These are phyloP conservation scores for Pseudopodoces humilis DNA, from an alignment of 2,113 vertebrate species.

Conservation along the genomic window DNA sequence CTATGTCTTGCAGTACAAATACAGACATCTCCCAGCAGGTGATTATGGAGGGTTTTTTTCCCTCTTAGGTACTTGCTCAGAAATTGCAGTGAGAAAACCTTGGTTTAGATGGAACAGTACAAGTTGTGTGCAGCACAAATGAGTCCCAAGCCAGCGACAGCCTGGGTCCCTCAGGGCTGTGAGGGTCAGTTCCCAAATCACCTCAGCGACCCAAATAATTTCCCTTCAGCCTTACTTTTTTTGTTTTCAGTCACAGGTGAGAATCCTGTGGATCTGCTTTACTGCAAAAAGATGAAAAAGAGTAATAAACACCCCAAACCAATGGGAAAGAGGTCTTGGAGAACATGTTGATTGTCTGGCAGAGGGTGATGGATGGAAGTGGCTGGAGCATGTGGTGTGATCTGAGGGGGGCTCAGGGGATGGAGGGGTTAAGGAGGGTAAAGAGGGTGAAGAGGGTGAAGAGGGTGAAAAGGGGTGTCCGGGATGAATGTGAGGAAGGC, in stretches of 20 bases:
- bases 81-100: background rate
- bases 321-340: background rate
- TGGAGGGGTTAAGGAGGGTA: background rate
- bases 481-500: rapidly evolving
- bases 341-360: background rate
- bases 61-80: background rate
- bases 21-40: background rate
- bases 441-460: background rate
- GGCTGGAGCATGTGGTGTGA: background rate
- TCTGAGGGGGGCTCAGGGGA: background rate
- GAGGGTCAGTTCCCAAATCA: background rate
- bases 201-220: rapidly evolving
- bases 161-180: background rate
- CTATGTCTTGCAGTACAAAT: background rate
- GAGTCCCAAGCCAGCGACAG: background rate
- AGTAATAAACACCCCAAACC: too few relatives aligned
- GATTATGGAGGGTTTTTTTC: rapidly evolving
- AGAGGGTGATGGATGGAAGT: rapidly evolving
- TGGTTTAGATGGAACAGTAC: background rate
- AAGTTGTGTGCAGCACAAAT: rapidly evolving
- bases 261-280: background rate
- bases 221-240: background rate
- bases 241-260: background rate
- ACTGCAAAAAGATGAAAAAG: background rate
- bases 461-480: background rate